A percentile compares a stretch with the other conserved stretches of the same genome.
Conservation (phyloP, 2,888 invertebrate genomes). For the Argyra leucocephala region DNA sequence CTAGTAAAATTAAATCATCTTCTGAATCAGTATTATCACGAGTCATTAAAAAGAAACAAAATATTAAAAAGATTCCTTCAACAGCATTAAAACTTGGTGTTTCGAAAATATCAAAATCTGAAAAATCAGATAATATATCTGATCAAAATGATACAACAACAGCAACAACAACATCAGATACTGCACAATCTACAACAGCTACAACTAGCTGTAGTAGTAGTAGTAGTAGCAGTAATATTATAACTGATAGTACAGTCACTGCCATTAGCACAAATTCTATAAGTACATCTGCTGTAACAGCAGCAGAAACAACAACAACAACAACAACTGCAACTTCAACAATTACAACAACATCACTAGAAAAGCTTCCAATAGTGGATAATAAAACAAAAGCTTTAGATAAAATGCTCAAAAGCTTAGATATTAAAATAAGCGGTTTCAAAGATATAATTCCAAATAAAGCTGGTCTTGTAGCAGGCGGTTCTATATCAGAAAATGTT, state of each 20-base stretch:
- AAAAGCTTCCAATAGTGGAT: neutral
- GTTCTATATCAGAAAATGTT: conserved; percentile 44
- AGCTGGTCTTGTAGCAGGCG: conserved; percentile 35
- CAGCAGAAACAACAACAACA: neutral
- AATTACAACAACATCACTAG: neutral
- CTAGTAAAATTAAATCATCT: neutral
- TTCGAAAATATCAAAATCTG: neutral
- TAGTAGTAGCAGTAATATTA: neutral
- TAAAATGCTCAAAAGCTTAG: conserved; percentile 42
- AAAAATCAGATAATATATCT: neutral
- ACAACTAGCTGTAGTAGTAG: neutral
- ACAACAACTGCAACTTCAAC: neutral
- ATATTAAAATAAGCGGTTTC: conserved; percentile 42
- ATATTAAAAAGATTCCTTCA: neutral
- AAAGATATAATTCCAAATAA: conserved; percentile 38
- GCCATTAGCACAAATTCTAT: neutral
- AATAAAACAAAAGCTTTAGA: conserved; percentile 38
- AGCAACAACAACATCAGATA: neutral
- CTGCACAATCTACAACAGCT: neutral
- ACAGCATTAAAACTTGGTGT: neutral
- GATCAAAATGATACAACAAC: neutral
- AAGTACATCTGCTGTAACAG: neutral
- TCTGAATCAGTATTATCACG: neutral
- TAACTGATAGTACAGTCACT: neutral
- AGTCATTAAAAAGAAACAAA: neutral